Base-by-base conservation (phyloP, 92 coral and sea anemone species). In the Galaxea fascicularis region DNA sequence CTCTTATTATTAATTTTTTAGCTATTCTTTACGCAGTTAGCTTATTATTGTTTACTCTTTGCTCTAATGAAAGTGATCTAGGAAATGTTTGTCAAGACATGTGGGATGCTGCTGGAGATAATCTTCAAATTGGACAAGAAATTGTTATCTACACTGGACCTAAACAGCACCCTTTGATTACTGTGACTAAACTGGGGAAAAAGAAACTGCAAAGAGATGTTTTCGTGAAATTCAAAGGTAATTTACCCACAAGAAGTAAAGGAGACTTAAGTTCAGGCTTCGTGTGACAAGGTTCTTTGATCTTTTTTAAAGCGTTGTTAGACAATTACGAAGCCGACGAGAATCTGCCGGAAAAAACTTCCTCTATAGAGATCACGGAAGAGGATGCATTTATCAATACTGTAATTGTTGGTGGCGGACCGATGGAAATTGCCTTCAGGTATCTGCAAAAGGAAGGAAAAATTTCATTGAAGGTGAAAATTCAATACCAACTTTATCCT, bases 321-420 rank as follows among this genome's bases (percentile, higher is more conserved):
- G 65, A 79, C 65, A 79, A 79, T 29, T 79, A 79, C 84, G 76
- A 79, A 31, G 84, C 75, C 41, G 75, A 79, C 65, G 75, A 79
- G 16, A 79, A 52, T 53, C 30, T 20, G 13, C 75, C 74, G 31
- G 84, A 79, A 58, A 79, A 51, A 24, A 17, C 66, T 49, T 49
- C 51, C 31, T 47, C 75, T 65, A 6, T 10, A 18, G 31, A 79
- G 51, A 63, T 29, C 21, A 74, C 6, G 30, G 84, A 79, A 35
- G 84, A 79, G 35, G 65, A 79, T 49, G 76, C 54, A 10, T 79
- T 79, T 0, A 66, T 79, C 46, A 35, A 67, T 28, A 21, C 84
- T 25, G 44, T 79, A 16, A 27, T 31, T 4, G 75, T 65, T 16
- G 51, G 44, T 47, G 74, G 84, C 25, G 84, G 84, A 20, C 84